phyloP scores from a whole-genome alignment of 2,113 vertebrate species.

The Myrmophylax atrothorax region DNA sequence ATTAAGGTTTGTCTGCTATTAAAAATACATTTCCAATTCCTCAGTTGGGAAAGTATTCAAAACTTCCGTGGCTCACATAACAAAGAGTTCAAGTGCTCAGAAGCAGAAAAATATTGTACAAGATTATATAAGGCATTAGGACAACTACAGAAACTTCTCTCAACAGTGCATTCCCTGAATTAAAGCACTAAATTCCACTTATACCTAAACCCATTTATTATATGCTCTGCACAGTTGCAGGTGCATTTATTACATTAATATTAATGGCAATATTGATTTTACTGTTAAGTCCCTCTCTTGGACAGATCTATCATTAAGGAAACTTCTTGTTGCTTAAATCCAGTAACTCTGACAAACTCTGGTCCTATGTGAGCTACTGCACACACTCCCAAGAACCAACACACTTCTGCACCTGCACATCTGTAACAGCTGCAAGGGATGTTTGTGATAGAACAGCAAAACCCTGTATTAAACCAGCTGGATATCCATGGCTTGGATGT shows the following conservation, averaged over 20 bases:
- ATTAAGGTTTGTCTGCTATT: not conserved
- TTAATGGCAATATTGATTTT: not conserved
- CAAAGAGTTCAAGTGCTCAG: not conserved
- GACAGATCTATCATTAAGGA: not conserved
- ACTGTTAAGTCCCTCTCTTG: not conserved
- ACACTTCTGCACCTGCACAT: too few relatives aligned
- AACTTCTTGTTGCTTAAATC: not conserved
- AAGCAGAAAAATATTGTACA: not conserved
- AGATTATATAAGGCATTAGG: not conserved
- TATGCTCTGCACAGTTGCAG: not conserved
- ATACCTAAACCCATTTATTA: not conserved
- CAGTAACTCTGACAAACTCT: not conserved
- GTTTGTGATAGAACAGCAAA: not conserved
- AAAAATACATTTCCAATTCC: not conserved
- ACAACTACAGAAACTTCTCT: not conserved
- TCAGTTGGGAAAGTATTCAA: not conserved
- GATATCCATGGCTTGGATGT: not conserved
- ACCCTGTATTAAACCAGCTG: not conserved
- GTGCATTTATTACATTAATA: not conserved
- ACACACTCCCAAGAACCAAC: not conserved
- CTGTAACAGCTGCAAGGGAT: not conserved
- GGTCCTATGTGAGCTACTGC: not conserved
- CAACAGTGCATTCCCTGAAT: not conserved
- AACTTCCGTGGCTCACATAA: not conserved
- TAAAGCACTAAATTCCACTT: not conserved